phyloP scores from a whole-genome alignment of 2,888 invertebrate genomes.

The Chloroclysta siterata region DNA sequence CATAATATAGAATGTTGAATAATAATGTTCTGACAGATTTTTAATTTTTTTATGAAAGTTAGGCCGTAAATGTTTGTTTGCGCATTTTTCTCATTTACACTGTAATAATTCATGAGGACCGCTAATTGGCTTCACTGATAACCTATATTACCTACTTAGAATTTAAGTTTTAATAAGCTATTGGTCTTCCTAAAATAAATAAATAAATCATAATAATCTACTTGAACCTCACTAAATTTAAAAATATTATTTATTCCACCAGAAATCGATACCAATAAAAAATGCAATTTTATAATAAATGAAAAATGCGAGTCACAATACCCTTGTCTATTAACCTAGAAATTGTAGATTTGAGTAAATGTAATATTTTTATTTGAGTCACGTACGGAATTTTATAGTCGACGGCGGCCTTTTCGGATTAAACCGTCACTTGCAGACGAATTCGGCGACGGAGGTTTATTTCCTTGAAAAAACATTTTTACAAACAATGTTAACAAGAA shows the following conservation, averaged over 20 bases:
- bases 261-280: background rate
- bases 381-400: conserved; percentile 71
- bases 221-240: background rate
- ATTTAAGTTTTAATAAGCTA: too few species aligned
- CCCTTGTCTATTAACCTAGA: conserved; percentile 29
- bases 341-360: conserved; percentile 41
- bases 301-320: conserved; percentile 24
- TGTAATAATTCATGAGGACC: too few species aligned
- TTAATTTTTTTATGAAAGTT: too few species aligned
- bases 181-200: too few species aligned
- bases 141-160: too few species aligned
- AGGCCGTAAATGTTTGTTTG: too few species aligned
- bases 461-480: conserved; percentile 43
- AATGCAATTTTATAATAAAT: conserved; percentile 6
- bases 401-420: conserved; percentile 64
- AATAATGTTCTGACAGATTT: too few species aligned
- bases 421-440: conserved; percentile 76
- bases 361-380: conserved; percentile 66
- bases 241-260: background rate
- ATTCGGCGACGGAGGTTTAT: conserved; percentile 52
- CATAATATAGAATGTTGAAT: too few species aligned
- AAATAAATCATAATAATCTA: too few species aligned
- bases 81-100: too few species aligned
- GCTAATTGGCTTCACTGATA: too few species aligned
- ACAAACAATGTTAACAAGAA: conserved; percentile 37